Evolutionary conservation across 2,888 invertebrate genomes (phyloP).

Genomic region (Machimus rusticus): DNA sequence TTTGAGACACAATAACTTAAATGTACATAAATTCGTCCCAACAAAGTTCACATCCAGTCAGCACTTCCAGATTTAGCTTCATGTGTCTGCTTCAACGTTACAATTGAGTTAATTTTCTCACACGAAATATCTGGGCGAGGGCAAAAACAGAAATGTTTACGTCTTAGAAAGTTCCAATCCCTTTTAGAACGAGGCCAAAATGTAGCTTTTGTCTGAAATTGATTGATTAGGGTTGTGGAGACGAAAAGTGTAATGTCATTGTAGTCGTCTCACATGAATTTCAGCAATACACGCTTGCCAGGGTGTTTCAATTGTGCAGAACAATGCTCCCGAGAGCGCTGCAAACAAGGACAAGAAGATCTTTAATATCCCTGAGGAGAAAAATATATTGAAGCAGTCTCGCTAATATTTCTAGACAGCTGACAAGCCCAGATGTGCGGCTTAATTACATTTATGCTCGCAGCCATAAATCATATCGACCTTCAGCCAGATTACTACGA

Average conservation of each 20-base stretch:
- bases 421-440: background rate
- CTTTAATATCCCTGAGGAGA: background rate
- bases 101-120: background rate
- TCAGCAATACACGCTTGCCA: background rate
- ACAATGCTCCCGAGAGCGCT: background rate
- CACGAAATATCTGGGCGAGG: background rate
- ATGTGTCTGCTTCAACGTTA: background rate
- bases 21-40: background rate
- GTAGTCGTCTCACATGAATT: background rate
- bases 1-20: background rate
- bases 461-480: background rate
- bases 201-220: background rate
- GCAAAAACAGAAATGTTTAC: background rate
- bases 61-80: background rate
- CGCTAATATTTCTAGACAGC: background rate
- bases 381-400: background rate
- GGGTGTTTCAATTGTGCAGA: background rate
- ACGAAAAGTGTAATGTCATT: background rate
- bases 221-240: background rate
- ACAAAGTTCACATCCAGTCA: background rate
- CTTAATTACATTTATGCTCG: background rate
- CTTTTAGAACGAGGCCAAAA: background rate
- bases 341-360: background rate
- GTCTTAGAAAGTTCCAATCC: background rate
- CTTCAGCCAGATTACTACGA: background rate